Percentiles rank a stretch among this genome's conserved stretches.
Conservation (phyloP, 2,113 vertebrate genomes). For the Phoxinus phoxinus region DNA sequence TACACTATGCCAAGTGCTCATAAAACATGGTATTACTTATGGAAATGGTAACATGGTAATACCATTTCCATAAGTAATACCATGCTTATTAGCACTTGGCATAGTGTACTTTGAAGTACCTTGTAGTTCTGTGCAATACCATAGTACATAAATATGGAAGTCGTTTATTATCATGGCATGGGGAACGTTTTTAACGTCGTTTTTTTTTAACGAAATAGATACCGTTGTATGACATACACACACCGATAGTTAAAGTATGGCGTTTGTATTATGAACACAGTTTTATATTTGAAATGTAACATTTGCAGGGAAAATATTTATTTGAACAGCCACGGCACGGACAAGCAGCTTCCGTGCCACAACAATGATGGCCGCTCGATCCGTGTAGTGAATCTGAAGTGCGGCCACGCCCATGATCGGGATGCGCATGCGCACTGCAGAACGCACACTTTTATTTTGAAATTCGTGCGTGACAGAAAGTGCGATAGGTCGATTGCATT, state of each 20-base stretch:
- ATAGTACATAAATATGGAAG: too few relatives aligned
- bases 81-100: not conserved
- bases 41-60: not conserved
- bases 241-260: too few relatives aligned
- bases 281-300: not conserved
- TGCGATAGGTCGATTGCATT: not conserved
- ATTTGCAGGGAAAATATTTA: not conserved
- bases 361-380: slow-evolving; percentile 59
- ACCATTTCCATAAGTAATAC: too few relatives aligned
- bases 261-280: too few relatives aligned
- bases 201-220: too few relatives aligned
- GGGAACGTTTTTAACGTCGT: too few relatives aligned
- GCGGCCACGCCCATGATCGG: not conserved
- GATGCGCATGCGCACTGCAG: slow-evolving; percentile 20
- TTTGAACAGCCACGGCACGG: not conserved
- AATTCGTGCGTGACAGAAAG: not conserved
- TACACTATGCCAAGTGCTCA: too few relatives aligned
- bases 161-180: too few relatives aligned
- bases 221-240: too few relatives aligned
- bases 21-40: not conserved
- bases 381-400: not conserved
- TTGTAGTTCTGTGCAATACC: not conserved
- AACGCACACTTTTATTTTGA: slow-evolving; percentile 47
- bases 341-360: slow-evolving; percentile 28
- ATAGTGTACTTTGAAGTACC: not conserved